These are phyloP conservation scores for Umimayanthus kanabou DNA, from an alignment of 92 coral and sea anemone species.

Conservation along the genomic window DNA sequence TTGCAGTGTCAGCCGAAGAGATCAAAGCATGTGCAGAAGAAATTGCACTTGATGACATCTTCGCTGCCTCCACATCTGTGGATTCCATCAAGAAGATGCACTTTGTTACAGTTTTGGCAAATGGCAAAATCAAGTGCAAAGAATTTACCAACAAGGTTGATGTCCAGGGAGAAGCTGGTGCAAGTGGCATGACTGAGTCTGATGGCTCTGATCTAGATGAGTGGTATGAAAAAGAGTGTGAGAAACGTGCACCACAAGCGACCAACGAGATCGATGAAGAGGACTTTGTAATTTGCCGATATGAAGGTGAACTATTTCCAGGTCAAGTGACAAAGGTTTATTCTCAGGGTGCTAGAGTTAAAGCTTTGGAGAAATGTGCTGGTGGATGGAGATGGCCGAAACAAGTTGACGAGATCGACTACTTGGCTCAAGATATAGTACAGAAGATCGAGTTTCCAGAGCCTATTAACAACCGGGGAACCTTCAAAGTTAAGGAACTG, in stretches of 20 bases:
- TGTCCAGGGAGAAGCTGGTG: conserved; percentile 15
- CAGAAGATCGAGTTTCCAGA: conserved; percentile 42
- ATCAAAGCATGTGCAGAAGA: conserved; percentile 33
- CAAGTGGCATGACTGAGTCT: conserved; percentile 38
- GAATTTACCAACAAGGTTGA: conserved; percentile 43
- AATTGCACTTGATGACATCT: conserved; percentile 40
- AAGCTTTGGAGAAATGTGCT: conserved; percentile 56
- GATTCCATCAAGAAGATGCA: conserved; percentile 57
- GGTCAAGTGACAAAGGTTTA: conserved; percentile 59
- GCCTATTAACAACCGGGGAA: conserved; percentile 32
- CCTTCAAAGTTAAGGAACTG: conserved; percentile 31
- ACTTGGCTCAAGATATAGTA: conserved; percentile 42
- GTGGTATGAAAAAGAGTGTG: conserved; percentile 54
- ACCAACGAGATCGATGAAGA: conserved; percentile 43
- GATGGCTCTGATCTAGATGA: conserved; percentile 52
- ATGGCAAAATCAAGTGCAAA: conserved; percentile 49
- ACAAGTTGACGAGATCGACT: conserved; percentile 55
- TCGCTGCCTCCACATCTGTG: conserved; percentile 55
- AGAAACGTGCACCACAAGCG: conserved; percentile 41
- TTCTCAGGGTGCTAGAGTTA: conserved; percentile 55
- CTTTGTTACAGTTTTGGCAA: conserved; percentile 32
- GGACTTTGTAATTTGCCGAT: conserved; percentile 58
- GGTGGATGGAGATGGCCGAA: conserved; percentile 68
- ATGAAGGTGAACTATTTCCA: conserved; percentile 61
- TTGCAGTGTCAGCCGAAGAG: conserved; percentile 37